phyloP scores from a whole-genome alignment of 2,113 vertebrate species.

The Calyptomena viridis region DNA sequence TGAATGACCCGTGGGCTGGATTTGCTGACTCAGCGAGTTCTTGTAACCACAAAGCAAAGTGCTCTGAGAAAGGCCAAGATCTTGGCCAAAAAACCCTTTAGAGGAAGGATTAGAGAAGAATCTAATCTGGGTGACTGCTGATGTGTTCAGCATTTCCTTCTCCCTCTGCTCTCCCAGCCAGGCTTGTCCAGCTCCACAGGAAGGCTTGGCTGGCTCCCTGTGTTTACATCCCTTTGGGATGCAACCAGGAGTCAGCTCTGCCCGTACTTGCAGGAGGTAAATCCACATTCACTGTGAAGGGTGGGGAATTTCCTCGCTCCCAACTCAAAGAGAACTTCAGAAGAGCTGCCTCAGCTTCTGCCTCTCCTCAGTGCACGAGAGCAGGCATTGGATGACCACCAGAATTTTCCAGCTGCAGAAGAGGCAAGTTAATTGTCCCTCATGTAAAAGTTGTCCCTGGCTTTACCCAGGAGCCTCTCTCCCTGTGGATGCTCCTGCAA shows the following conservation, averaged over 20 bases:
- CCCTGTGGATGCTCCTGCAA: not conserved
- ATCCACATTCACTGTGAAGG: not conserved
- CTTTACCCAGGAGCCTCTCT: not conserved
- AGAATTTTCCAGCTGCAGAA: not conserved
- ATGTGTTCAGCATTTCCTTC: not conserved
- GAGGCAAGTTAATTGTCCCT: not conserved
- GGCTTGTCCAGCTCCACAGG: not conserved
- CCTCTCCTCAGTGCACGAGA: not conserved
- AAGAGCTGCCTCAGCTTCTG: not conserved
- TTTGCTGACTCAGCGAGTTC: not conserved
- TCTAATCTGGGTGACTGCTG: not conserved
- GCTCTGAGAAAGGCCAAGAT: not conserved
- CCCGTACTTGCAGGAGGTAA: slow-evolving; percentile 17
- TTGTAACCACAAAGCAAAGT: not conserved
- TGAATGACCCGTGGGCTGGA: not conserved
- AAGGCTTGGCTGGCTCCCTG: not conserved
- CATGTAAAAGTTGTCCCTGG: not conserved
- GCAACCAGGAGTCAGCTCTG: not conserved
- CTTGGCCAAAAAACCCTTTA: not conserved
- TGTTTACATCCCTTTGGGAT: not conserved
- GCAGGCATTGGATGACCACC: not conserved
- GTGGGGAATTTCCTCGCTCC: slow-evolving; percentile 32
- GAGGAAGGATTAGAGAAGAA: not conserved
- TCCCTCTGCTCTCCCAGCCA: not conserved
- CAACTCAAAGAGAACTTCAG: not conserved